A percentile compares a stretch with the other conserved stretches of the same genome.
These are phyloP conservation scores for Ormyrus pomaceus DNA, from an alignment of 2,888 invertebrate species.

Conservation along the genomic window DNA sequence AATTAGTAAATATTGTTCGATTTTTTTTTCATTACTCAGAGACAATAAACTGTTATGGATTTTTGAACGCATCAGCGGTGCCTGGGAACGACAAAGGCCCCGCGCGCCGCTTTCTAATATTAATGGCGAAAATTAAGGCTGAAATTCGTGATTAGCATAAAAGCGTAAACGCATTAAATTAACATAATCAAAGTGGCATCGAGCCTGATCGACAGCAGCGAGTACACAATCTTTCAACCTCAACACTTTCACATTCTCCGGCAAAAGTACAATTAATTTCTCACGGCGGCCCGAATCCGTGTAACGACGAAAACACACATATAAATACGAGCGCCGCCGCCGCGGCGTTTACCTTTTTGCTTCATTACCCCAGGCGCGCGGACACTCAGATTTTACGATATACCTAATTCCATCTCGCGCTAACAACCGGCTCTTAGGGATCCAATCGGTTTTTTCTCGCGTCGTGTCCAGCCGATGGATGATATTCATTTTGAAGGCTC, in stretches of 20 bases:
- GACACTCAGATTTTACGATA: slow-evolving; percentile 33
- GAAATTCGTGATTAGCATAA: not conserved
- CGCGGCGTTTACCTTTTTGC: not conserved
- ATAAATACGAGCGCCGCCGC: not conserved
- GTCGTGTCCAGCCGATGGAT: not conserved
- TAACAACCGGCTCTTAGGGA: slow-evolving; percentile 10
- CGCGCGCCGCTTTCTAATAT: slow-evolving; percentile 5
- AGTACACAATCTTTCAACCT: slow-evolving; percentile 6
- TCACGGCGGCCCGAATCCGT: not conserved
- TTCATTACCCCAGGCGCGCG: not conserved
- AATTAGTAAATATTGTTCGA: no score
- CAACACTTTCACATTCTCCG: slow-evolving; percentile 35
- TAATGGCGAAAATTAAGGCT: not conserved
- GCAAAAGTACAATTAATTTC: slow-evolving; percentile 21
- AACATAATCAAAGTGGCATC: slow-evolving; percentile 5
- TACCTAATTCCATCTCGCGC: slow-evolving; percentile 9
- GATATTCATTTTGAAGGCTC: slow-evolving; percentile 35
- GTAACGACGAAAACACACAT: not conserved
- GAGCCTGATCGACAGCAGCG: slow-evolving; percentile 5
- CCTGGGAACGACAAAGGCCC: not conserved
- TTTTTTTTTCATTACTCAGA: no score
- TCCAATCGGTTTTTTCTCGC: slow-evolving; percentile 18
- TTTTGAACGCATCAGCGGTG: no score
- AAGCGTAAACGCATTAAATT: slow-evolving; percentile 3
- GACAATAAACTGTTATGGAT: no score